Evolutionary conservation across 2,888 invertebrate species (phyloP).

Genomic region (Tubulanus polymorphus): DNA sequence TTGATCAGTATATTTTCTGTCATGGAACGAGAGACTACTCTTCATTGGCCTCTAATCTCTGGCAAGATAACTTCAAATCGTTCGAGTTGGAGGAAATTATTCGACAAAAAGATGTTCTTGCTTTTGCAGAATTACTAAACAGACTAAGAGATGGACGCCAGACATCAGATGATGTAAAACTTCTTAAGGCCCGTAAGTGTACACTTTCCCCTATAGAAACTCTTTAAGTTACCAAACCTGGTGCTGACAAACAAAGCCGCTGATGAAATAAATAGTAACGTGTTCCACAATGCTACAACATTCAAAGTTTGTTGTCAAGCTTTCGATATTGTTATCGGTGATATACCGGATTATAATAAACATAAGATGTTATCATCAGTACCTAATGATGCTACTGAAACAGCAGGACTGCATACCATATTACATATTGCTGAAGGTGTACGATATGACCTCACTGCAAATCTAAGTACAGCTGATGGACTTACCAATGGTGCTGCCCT

Average conservation of each 20-base stretch:
- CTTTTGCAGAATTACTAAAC: conserved; percentile 24
- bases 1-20: conserved; percentile 9
- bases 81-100: conserved; percentile 22
- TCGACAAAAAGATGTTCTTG: conserved; percentile 20
- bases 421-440: conserved; percentile 14
- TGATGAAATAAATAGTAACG: neutral
- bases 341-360: conserved; percentile 9
- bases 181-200: no score
- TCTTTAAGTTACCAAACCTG: no score
- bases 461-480: conserved; percentile 22
- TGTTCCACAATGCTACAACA: no score
- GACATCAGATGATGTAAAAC: conserved; percentile 16
- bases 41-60: conserved; percentile 20
- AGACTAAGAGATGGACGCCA: conserved; percentile 22
- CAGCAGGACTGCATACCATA: conserved; percentile 15
- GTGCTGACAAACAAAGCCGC: neutral
- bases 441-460: conserved; percentile 16
- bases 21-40: neutral
- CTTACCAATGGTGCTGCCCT: conserved; percentile 24
- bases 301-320: conserved; percentile 3
- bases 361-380: conserved; percentile 14
- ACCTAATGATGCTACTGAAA: conserved; percentile 18
- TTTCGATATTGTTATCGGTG: conserved; percentile 18
- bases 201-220: no score
- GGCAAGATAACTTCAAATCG: conserved; percentile 19